Percentiles rank a stretch among this genome's conserved stretches.
Conservation (phyloP, 2,113 vertebrate genomes). For the Embiotoca jacksoni region DNA sequence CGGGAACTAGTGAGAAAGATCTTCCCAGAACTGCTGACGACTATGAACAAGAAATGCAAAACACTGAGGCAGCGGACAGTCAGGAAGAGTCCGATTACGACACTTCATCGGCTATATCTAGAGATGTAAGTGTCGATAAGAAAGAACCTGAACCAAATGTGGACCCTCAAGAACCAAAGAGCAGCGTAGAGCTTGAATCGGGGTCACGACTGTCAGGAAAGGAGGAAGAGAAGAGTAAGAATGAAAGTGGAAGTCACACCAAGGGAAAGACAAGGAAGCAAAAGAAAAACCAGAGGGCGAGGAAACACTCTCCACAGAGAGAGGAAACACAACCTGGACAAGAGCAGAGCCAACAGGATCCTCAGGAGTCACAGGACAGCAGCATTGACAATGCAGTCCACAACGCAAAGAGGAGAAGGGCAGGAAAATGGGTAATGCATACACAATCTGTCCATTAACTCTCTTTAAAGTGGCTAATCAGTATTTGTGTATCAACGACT, state of each 20-base stretch:
- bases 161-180: conserved; percentile 30
- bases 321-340: conserved; percentile 53
- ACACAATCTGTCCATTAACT: not conserved
- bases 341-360: conserved; percentile 35
- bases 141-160: conserved; percentile 20
- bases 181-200: conserved; percentile 18
- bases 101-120: conserved; percentile 3
- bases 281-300: conserved; percentile 71
- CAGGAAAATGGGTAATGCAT: conserved; percentile 81
- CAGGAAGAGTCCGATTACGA: conserved; percentile 37
- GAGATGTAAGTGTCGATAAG: not conserved
- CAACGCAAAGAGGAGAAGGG: conserved; percentile 76
- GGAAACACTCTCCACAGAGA: conserved; percentile 69
- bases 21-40: conserved; percentile 35
- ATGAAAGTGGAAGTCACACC: conserved; percentile 52
- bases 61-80: conserved; percentile 38
- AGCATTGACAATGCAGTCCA: conserved; percentile 57
- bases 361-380: conserved; percentile 40
- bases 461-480: not conserved
- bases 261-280: conserved; percentile 71
- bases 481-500: not conserved
- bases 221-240: conserved; percentile 58
- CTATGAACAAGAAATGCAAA: conserved; percentile 48
- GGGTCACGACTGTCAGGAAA: conserved; percentile 6
- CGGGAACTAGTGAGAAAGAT: conserved; percentile 34